Evolutionary conservation across 2,113 vertebrate species (phyloP), one percentile per base, ranked within the genome.

Genomic region (Meles meles): DNA sequence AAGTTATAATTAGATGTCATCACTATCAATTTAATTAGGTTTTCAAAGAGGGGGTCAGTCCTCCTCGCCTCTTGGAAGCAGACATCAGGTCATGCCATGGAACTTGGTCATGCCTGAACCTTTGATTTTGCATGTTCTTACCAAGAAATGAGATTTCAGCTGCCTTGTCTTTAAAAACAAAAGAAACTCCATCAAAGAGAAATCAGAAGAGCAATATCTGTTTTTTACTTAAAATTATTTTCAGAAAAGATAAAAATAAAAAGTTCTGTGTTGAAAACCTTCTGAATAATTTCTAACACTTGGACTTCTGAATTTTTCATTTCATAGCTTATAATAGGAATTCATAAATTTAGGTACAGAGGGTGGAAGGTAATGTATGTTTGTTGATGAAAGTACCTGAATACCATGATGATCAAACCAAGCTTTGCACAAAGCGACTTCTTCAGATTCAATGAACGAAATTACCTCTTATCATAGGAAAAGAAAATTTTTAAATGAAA

Each of bases 1-100:
- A 90, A 80, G 6, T 88, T 93, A 80, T 93, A 85, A 97, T 93
- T 95, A 96, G 63, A 88, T 91, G 14, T 81, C 77, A 97, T 77
- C 25, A 57, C 31, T 95, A 91, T 95, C 71, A 79, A 49, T 94
- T 94, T 83, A 95, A 96, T 94, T 96, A 88, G 81, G 5, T 81
- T 93, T 96, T 95, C 88, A 82, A 93, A 88, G 65, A 92, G 23
- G 21, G 1, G 13, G 17, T 90, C 7, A 17, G 71, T 57, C 84
- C 8, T 74, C 25, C 29, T 94, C 12, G 0, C 37, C 47, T 92
- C 49, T 96, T 81, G 42, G 82, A 94, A 90, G 65, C 3, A 85
- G 57, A 90, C 29, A 59, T 93, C 3, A 29, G 77, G 81, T 88
- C 65, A 82, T 4, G 42, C 34, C 52, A 74, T 0, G 2, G 63